phyloP scores from a whole-genome alignment of 2,888 invertebrate species.

The Trimorus sp. region DNA sequence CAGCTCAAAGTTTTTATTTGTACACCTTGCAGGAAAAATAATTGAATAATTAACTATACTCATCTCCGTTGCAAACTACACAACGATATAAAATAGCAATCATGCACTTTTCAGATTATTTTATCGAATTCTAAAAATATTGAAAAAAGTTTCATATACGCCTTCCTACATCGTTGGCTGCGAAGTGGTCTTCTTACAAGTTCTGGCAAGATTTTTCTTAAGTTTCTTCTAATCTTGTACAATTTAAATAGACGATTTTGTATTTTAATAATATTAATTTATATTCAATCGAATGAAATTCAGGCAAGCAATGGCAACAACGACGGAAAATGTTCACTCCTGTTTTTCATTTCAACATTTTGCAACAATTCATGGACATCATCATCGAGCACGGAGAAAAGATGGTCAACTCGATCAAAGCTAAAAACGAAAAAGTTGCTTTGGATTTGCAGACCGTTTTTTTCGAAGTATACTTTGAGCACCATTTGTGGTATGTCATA shows the following conservation, averaged over 20 bases:
- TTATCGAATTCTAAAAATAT: not conserved
- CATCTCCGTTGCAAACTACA: not conserved
- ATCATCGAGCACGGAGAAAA: not conserved
- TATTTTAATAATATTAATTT: not conserved
- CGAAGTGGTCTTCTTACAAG: not conserved
- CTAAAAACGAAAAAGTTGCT: not conserved
- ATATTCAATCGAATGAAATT: not conserved
- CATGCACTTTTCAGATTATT: not conserved
- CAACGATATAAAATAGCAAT: not conserved
- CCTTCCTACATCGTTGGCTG: not conserved
- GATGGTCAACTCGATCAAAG: not conserved
- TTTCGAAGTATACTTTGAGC: no score
- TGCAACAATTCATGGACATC: not conserved
- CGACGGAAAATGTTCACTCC: not conserved
- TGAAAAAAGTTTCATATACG: not conserved
- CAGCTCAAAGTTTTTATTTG: no score
- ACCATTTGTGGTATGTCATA: no score
- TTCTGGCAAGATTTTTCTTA: not conserved
- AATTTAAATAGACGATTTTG: no score
- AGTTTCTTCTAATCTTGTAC: not conserved
- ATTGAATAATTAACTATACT: no score
- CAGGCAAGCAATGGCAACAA: not conserved
- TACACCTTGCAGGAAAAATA: no score
- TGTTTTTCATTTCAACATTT: constrained; percentile 2
- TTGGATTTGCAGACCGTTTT: not conserved